Conservation (phyloP, 1,140 invertebrate species). For the Myzus persicae region DNA sequence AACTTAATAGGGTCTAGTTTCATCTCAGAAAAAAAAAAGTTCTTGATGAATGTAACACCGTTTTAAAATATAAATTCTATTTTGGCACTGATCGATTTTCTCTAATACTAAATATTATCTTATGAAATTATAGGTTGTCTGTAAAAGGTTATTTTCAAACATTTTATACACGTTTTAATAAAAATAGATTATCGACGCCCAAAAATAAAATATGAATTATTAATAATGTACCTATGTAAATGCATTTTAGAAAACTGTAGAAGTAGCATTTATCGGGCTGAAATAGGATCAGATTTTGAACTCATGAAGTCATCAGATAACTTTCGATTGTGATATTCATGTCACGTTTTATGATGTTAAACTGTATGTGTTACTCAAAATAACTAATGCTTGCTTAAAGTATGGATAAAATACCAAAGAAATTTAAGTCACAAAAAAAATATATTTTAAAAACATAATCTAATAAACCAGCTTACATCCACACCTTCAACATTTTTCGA, state of each 20-base stretch:
- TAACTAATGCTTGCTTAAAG: not conserved
- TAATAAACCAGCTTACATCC: not conserved
- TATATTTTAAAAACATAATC: slow-evolving; percentile 6
- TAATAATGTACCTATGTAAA: not conserved
- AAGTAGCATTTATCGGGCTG: not conserved
- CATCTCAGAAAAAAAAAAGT: not conserved
- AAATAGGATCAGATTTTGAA: not conserved
- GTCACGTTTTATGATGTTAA: not conserved
- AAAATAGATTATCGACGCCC: not conserved
- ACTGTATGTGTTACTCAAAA: not conserved
- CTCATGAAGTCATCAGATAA: not conserved
- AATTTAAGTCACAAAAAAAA: not conserved
- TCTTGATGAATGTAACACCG: not conserved
- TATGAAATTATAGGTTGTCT: not conserved
- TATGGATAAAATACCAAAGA: not conserved
- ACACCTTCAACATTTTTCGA: not conserved
- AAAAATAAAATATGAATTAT: not conserved
- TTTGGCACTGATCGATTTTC: not conserved
- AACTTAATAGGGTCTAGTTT: too few species aligned
- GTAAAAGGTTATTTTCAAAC: not conserved
- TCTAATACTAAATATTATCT: not conserved
- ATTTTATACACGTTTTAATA: not conserved
- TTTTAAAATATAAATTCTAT: not conserved
- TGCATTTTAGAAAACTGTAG: not conserved
- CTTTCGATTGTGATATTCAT: not conserved